These are phyloP conservation scores for fruit fly (Drosophila melanogaster) DNA, from an alignment of 1,140 invertebrate genomes.

Conservation along the genomic window DNA sequence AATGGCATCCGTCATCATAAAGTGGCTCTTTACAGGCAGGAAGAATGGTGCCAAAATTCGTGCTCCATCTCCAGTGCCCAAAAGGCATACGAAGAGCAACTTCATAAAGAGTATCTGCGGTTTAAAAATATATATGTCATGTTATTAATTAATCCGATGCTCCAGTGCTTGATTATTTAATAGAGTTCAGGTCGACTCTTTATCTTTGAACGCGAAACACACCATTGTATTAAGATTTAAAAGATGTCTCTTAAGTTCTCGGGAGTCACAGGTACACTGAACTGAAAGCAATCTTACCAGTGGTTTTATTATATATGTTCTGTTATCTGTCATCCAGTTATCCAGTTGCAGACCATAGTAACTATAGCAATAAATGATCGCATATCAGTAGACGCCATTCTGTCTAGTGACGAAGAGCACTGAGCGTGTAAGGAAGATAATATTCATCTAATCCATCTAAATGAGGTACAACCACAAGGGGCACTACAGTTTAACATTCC, in stretches of 20 bases:
- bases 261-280: background rate
- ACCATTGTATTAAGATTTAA: constrained; percentile 7
- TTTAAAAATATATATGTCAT: background rate
- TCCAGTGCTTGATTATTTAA: background rate
- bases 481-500: too few species aligned
- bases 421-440: too few species aligned
- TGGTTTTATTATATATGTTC: background rate
- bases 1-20: constrained; percentile 67
- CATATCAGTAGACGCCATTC: too few species aligned
- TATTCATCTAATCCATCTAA: too few species aligned
- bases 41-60: constrained; percentile 67
- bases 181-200: background rate
- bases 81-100: background rate
- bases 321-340: too few species aligned
- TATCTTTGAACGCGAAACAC: background rate
- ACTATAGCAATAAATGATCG: too few species aligned
- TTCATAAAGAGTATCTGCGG: background rate
- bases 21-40: constrained; percentile 76
- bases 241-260: background rate
- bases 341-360: too few species aligned
- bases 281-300: background rate
- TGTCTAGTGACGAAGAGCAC: too few species aligned
- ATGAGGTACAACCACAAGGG: too few species aligned
- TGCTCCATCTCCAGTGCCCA: constrained; percentile 14
- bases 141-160: too few species aligned